Evolutionary conservation across 2,113 vertebrate species (phyloP), one percentile per base, ranked within the genome.

Genomic region (Maccullochella peelii): DNA sequence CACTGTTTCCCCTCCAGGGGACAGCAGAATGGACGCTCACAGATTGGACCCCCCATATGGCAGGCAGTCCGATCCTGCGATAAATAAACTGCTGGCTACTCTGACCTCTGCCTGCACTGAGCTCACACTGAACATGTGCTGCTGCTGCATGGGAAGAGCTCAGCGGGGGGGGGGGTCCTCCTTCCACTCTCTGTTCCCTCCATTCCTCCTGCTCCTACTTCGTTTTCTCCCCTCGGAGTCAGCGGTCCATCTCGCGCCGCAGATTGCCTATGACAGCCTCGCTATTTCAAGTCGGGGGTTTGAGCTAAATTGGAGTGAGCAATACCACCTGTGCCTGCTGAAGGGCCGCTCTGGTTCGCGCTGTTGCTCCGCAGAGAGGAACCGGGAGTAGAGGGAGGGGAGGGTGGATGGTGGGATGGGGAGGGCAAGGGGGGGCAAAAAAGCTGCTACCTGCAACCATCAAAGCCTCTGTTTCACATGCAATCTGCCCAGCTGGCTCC

Each of bases 231-330:
- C 82, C 79, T 79, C 84, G 27, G 78, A 88, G 86, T 88, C 93
- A 87, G 89, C 89, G 76, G 92, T 94, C 94, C 86, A 92, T 93
- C 94, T 91, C 82, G 15, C 11, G 23, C 89, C 76, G 76, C 93
- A 95, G 92, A 95, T 95, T 95, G 93, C 85, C 87, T 78, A 6
- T 93, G 95, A 95, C 95, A 95, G 94, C 91, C 79, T 61, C 21
- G 65, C 91, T 93, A 92, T 95, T 95, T 94, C 93, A 94, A 95
- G 94, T 94, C 81, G 20, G 74, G 82, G 74, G 88, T 94, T 94
- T 96, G 95, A 96, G 94, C 86, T 93, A 95, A 95, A 96, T 95
- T 95, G 93, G 92, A 94, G 92, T 87, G 92, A 94, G 94, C 95
- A 93, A 91, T 92, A 93, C 89, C 95, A 95, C 94, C 95, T 95